Base-by-base conservation (phyloP, 2,888 invertebrate genomes). In the Helobdella robusta region DNA sequence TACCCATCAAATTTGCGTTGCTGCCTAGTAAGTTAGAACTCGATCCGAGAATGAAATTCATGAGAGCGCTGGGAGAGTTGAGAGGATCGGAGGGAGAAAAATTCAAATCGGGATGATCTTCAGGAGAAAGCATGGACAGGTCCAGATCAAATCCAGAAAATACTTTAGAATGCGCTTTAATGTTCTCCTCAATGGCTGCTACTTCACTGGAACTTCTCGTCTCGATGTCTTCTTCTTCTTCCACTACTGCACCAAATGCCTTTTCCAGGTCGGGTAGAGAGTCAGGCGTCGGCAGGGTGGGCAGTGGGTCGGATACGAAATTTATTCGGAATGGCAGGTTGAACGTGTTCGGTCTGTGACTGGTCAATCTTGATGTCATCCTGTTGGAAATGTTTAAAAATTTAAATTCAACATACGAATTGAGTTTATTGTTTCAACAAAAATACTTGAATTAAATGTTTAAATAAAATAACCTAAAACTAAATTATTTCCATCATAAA, bases 231-330 rank as follows among this genome's bases (percentile, higher is more conserved):
- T 4, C 32, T 11, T 11, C 56, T 5, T 4, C 2, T 30, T 50
- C 46, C 11, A 50, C 62, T 25, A 46, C 46, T n/a, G 20, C 34
- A 15, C 28, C 50, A 34, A 62, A 23, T 15, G 62, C 30, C 18
- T 46, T 50, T 50, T 62, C 62, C 15, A 62, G 62, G 30, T 62
- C 62, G n/a, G 62, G 62, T 18, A 62, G 62, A 11, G 62, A 62
- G 20, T 62, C 62, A 2, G 62, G 62, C 28, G 62, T 62, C 15
- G 62, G 62, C 11, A 62, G 34, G 2, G 62, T 62, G 6, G 62
- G 62, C 20, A 44, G 46, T 23, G 30, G 28, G 25, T 44, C 36
- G 1, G 50, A 62, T 6, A 30, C 8, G 28, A 56, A 30, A 30
- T 56, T 56, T n/a, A 56, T 28, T 11, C 56, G 56, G 56, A 56